Evolutionary conservation across 2,113 vertebrate species (phyloP).

Genomic region (Scartelaos histophorus): DNA sequence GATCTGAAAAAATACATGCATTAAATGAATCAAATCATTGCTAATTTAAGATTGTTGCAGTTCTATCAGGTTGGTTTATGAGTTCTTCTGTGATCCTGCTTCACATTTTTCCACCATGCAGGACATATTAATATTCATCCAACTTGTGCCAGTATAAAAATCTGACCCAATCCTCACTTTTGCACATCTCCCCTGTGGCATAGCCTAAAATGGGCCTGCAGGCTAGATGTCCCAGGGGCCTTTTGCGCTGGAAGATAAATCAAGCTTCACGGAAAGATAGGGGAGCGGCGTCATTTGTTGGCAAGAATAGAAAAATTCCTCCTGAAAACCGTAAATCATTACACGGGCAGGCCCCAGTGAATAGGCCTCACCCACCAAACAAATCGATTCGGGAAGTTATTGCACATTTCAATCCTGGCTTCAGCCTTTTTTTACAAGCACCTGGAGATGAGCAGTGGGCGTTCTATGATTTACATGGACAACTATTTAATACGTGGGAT

Average conservation of each 20-base stretch:
- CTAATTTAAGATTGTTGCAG: neutral
- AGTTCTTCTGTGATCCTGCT: constrained; percentile 12
- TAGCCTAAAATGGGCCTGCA: constrained; percentile 41
- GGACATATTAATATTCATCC: constrained; percentile 53
- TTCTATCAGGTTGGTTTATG: neutral
- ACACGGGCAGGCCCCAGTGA: constrained; percentile 56
- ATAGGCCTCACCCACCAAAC: constrained; percentile 57
- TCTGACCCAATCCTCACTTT: constrained; percentile 49
- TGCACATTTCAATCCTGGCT: constrained; percentile 59
- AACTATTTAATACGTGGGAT: constrained; percentile 50
- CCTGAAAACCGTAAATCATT: constrained; percentile 71
- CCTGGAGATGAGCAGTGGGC: constrained; percentile 52
- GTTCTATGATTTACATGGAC: constrained; percentile 58
- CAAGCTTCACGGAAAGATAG: constrained; percentile 64
- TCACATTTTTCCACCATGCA: constrained; percentile 33
- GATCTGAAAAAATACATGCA: too few relatives aligned
- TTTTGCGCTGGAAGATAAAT: constrained; percentile 61
- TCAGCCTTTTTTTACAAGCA: constrained; percentile 32
- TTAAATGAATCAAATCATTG: neutral
- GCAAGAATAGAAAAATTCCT: constrained; percentile 72
- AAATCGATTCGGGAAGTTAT: constrained; percentile 67
- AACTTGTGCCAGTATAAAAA: constrained; percentile 32
- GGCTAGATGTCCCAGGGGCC: constrained; percentile 47
- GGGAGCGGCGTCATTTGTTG: constrained; percentile 66
- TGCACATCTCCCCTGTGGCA: constrained; percentile 32